Conservation (phyloP, 2,888 invertebrate species). For the Drosophila tanythrix region DNA sequence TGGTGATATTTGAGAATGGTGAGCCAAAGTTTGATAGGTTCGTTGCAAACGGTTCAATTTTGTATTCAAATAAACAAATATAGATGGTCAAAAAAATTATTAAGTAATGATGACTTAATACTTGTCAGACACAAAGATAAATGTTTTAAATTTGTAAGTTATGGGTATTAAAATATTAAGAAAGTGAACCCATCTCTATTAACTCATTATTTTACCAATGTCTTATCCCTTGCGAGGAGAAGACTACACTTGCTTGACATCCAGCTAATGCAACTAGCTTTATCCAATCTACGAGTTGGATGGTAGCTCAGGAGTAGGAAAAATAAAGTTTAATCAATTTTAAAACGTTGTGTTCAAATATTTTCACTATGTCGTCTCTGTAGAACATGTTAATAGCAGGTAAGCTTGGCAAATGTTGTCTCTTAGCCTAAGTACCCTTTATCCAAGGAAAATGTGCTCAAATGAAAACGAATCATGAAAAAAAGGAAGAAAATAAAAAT, state of each 20-base stretch:
- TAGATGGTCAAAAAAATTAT: neutral
- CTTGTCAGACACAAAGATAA: neutral
- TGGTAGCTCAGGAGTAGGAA: neutral
- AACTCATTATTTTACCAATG: neutral
- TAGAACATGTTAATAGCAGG: neutral
- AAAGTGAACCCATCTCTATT: neutral
- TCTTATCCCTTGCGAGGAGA: neutral
- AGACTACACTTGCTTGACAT: neutral
- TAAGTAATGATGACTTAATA: neutral
- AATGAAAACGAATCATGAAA: constrained; percentile 20
- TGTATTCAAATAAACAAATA: neutral
- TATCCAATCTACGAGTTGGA: neutral
- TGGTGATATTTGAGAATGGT: neutral
- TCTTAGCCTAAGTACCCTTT: constrained; percentile 20
- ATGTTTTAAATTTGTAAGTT: neutral
- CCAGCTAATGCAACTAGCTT: neutral
- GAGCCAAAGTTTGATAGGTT: neutral
- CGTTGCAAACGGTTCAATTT: neutral
- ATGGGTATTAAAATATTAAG: neutral
- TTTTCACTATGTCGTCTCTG: neutral
- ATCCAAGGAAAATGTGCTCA: constrained; percentile 9
- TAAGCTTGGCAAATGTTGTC: neutral
- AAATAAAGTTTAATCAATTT: neutral
- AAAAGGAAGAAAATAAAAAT: neutral
- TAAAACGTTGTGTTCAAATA: neutral